These are phyloP conservation scores for Andrena dorsata DNA, from an alignment of 2,888 invertebrate species.

Conservation along the genomic window DNA sequence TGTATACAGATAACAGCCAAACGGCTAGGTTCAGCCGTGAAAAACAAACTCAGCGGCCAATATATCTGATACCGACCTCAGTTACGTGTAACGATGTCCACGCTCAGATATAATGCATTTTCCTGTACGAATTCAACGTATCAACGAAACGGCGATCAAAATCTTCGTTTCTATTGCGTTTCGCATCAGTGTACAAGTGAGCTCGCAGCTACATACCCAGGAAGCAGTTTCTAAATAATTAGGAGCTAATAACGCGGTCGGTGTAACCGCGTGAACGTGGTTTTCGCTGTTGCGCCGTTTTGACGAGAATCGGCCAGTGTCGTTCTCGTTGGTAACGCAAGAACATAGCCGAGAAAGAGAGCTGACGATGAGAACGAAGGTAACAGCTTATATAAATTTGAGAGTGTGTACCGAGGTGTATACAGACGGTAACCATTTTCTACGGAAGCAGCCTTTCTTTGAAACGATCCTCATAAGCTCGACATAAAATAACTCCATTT, in stretches of 20 bases:
- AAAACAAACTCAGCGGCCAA: no score
- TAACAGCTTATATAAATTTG: constrained; percentile 64
- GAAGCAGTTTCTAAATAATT: constrained; percentile 29
- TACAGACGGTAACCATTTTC: constrained; percentile 65
- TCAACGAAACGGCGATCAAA: neutral
- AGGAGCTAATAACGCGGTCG: constrained; percentile 15
- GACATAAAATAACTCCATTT: constrained; percentile 74
- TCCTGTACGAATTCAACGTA: neutral
- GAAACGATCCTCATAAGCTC: constrained; percentile 71
- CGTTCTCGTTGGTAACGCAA: constrained; percentile 12
- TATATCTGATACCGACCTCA: no score
- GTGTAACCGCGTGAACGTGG: neutral
- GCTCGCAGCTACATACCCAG: neutral
- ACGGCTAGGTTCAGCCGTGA: no score
- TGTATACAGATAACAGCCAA: no score
- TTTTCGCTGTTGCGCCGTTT: constrained; percentile 22
- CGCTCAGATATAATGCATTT: neutral
- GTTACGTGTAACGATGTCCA: no score
- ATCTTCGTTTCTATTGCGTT: neutral
- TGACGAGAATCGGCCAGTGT: constrained; percentile 40
- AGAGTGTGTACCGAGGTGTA: constrained; percentile 49
- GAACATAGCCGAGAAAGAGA: constrained; percentile 25
- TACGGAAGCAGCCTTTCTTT: constrained; percentile 55
- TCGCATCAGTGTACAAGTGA: neutral
- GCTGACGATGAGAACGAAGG: constrained; percentile 65